Base-by-base conservation (phyloP, 23 tunicate species). In the Trididemnum clinides region DNA sequence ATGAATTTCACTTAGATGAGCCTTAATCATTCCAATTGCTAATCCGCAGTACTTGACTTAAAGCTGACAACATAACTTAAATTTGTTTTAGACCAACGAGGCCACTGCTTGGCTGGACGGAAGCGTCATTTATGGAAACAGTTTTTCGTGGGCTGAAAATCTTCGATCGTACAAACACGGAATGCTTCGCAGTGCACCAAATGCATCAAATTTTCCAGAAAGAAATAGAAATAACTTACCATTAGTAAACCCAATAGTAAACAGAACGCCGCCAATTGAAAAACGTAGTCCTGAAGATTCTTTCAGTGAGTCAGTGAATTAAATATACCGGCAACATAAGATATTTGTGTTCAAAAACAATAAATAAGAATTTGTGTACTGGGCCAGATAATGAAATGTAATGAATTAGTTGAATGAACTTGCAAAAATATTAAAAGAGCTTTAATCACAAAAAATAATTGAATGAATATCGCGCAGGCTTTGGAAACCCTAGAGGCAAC, bases 71-170 rank as follows among this genome's bases (percentile, higher is more conserved):
- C n/a, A n/a, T n/a, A n/a, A n/a, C n/a, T n/a, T n/a, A n/a, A n/a
- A n/a, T n/a, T n/a, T n/a, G n/a, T n/a, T n/a, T n/a, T 77, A 94
- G 99, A 33, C 37, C 0, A 97, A 97, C 57, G 88, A 94, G 69
- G 97, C 81, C 0, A 97, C 99, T 26, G 64, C 97, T 5, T 92
- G 97, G 97, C 39, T 97, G 33, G 99, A 97, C 64, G 99, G 91
- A 39, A 86, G 92, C 49, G 95, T 69, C 2, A 97, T 97, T 5
- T 97, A 97, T 71, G 99, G 99, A 0, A 71, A 74, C 39, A 95
- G 92, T 39, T 33, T 70, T 34, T 87, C 98, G 25, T 86, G 91
- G 98, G 29, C 90, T 1, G 84, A 87, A 66, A 77, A 78, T 30
- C 49, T 94, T 51, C 72, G 98, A 66, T 87, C 88, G 26, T 87